Conservation (phyloP, 2,888 invertebrate genomes). For the Eilema caniola region DNA sequence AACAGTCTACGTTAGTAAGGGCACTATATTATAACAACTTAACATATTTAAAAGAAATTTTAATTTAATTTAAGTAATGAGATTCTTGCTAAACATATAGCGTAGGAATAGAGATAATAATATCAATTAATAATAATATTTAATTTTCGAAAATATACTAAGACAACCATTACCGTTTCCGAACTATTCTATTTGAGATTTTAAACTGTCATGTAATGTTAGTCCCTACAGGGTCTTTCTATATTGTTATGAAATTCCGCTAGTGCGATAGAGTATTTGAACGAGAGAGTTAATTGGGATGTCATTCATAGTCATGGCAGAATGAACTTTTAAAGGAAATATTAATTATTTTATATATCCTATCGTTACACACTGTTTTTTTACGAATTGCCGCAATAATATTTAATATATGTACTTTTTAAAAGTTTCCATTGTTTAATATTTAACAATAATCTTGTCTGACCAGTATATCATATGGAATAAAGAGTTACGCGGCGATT, state of each 20-base stretch:
- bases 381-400: not conserved
- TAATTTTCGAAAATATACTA: not conserved
- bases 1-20: not conserved
- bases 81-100: not conserved
- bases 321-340: too few species aligned
- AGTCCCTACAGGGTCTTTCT: not conserved
- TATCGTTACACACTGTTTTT: not conserved
- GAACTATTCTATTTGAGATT: conserved; percentile 4
- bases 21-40: not conserved
- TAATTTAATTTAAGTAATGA: not conserved
- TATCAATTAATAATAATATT: not conserved
- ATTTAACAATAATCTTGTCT: not conserved
- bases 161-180: not conserved
- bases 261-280: too few species aligned
- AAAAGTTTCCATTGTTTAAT: not conserved
- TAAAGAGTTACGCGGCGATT: not conserved
- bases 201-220: not conserved
- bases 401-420: not conserved
- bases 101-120: not conserved
- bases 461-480: not conserved
- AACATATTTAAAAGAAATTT: not conserved
- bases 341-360: not conserved
- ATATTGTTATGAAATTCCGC: too few species aligned
- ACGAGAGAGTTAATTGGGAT: not conserved
- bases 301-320: not conserved